Conservation (phyloP, 2,888 invertebrate species). For the Latheticus oryzae region DNA sequence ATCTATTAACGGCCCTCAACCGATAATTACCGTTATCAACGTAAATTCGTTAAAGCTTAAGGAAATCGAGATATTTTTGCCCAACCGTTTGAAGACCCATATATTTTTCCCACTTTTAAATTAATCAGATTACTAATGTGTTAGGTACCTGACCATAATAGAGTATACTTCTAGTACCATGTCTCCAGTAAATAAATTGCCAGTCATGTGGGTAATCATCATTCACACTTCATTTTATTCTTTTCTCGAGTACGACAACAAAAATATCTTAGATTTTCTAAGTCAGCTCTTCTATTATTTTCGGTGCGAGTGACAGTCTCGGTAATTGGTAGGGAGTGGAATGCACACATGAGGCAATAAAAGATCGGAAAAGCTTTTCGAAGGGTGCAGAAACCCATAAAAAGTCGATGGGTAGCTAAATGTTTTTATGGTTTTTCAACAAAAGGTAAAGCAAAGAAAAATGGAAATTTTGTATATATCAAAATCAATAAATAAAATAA, state of each 20-base stretch:
- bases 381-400: constrained; percentile 39
- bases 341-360: constrained; percentile 47
- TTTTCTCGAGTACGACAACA: too few relatives aligned
- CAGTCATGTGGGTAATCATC: constrained; percentile 21
- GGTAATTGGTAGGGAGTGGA: constrained; percentile 58
- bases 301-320: constrained; percentile 57
- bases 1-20: constrained; percentile 21
- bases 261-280: constrained; percentile 27
- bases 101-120: background rate
- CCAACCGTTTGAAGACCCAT: background rate
- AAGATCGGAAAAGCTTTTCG: constrained; percentile 42
- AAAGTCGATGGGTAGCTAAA: constrained; percentile 39
- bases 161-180: too few relatives aligned
- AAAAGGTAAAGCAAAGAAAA: too few relatives aligned
- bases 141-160: too few relatives aligned
- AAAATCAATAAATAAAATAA: too few relatives aligned
- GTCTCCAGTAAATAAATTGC: too few relatives aligned
- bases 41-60: background rate
- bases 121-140: too few relatives aligned
- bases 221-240: background rate
- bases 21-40: constrained; percentile 23
- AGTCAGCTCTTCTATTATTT: constrained; percentile 48
- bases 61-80: constrained; percentile 24
- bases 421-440: constrained; percentile 43
- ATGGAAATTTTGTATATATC: too few relatives aligned